These are phyloP conservation scores for Alca torda DNA, from an alignment of 2,797 vertebrate genomes.

Conservation along the genomic window DNA sequence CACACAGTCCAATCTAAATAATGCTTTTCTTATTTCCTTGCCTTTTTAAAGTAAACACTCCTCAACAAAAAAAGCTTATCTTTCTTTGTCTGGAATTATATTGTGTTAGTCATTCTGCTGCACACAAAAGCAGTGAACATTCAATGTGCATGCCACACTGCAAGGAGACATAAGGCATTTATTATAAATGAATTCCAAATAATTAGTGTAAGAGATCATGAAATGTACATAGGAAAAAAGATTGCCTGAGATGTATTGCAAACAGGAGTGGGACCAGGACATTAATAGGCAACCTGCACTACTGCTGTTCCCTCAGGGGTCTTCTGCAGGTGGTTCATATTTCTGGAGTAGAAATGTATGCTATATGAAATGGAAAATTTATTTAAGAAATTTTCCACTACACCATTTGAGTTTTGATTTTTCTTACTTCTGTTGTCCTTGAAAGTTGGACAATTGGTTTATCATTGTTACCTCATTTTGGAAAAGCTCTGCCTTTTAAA, in stretches of 20 bases:
- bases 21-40: conserved; percentile 49
- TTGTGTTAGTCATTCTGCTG: conserved; percentile 59
- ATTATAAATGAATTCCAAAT: conserved; percentile 80
- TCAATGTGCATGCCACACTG: conserved; percentile 40
- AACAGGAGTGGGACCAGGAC: conserved; percentile 66
- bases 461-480: background rate
- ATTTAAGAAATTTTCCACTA: conserved; percentile 76
- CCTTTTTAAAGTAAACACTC: conserved; percentile 56
- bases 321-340: conserved; percentile 82
- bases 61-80: conserved; percentile 54
- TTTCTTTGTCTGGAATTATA: conserved; percentile 73
- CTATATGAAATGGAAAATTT: conserved; percentile 79
- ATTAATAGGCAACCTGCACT: conserved; percentile 72
- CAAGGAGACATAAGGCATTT: conserved; percentile 79
- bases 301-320: conserved; percentile 69
- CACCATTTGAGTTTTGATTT: conserved; percentile 52
- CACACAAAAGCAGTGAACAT: conserved; percentile 62
- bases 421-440: conserved; percentile 11
- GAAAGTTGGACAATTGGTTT: conserved; percentile 11
- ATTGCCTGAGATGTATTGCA: conserved; percentile 55
- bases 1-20: background rate
- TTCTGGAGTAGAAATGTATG: conserved; percentile 76
- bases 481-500: background rate
- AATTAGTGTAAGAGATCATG: conserved; percentile 78
- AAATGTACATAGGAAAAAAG: conserved; percentile 60